phyloP scores from a whole-genome alignment of 2,113 vertebrate genomes.

The Myotis lucifugus region DNA sequence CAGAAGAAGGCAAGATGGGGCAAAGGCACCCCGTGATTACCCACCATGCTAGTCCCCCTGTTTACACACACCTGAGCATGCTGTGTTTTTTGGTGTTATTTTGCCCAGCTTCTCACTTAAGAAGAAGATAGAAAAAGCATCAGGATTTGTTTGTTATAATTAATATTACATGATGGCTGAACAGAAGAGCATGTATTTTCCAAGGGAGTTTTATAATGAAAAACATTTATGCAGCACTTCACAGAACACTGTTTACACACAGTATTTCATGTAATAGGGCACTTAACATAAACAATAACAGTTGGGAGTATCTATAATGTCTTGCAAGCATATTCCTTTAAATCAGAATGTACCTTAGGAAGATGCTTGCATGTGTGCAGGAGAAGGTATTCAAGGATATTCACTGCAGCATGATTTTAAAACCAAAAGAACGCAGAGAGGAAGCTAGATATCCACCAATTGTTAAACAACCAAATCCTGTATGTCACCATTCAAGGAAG shows the following conservation, averaged over 20 bases:
- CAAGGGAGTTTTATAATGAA: not conserved
- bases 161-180: not conserved
- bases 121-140: not conserved
- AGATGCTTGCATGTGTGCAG: not conserved
- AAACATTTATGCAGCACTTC: not conserved
- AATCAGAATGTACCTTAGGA: not conserved
- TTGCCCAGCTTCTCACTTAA: not conserved
- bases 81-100: not conserved
- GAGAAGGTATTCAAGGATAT: not conserved
- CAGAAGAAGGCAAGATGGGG: not conserved
- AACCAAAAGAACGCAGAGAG: not conserved
- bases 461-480: not conserved
- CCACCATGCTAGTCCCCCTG: not conserved
- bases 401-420: not conserved
- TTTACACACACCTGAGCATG: not conserved
- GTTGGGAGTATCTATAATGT: not conserved
- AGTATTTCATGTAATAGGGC: not conserved
- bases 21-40: not conserved
- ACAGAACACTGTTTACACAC: not conserved
- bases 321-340: not conserved
- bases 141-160: not conserved
- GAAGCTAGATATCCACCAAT: not conserved
- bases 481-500: not conserved
- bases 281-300: not conserved
- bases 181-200: not conserved